Evolutionary conservation across 2,113 vertebrate genomes (phyloP), one percentile per base, ranked within the genome.

Genomic region (Oncorhynchus keta): DNA sequence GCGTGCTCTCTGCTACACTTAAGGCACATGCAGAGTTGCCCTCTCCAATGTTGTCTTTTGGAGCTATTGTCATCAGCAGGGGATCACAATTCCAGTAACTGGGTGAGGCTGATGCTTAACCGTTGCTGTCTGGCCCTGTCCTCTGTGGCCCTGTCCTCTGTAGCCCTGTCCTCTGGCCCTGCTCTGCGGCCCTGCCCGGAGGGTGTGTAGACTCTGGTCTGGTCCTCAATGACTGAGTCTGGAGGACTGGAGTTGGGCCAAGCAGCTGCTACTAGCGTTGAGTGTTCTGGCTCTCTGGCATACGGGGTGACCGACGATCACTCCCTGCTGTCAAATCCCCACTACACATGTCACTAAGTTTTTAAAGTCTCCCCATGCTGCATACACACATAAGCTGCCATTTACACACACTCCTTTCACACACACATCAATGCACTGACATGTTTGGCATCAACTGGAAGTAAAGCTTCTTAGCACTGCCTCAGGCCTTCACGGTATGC

Each of bases 11-110:
- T 76, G 71, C 79, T 65, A 72, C 66, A 49, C 83, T 87, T 82
- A 74, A 55, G 83, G 85, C 72, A 70, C 77, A 78, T 79, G 70
- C 72, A 82, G 74, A 65, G 16, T 32, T n/a, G n/a, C 20, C 12
- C 22, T 48, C n/a, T 70, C 11, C 4, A 26, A 66, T 5, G 4
- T 48, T 70, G 18, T 70, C 16, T 70, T 49, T 48, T 70, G n/a
- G 2, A 49, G n/a, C 68, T 70, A 35, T 68, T 68, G 30, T 68
- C 26, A 35, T n/a, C 67, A 35, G 30, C 65, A 3, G 67, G 32
- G 12, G 30, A 14, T 30, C n/a, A 18, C 65, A 67, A 2, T 30
- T n/a, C 4, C 51, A 16, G 51, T 55, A 55, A 55, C 14, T 5
- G 59, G n/a, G n/a, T 14, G 55, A 20, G 55, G 55, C 55, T 20